Conservation (phyloP, 2,888 invertebrate species). For the Scaptomyza reducta region DNA sequence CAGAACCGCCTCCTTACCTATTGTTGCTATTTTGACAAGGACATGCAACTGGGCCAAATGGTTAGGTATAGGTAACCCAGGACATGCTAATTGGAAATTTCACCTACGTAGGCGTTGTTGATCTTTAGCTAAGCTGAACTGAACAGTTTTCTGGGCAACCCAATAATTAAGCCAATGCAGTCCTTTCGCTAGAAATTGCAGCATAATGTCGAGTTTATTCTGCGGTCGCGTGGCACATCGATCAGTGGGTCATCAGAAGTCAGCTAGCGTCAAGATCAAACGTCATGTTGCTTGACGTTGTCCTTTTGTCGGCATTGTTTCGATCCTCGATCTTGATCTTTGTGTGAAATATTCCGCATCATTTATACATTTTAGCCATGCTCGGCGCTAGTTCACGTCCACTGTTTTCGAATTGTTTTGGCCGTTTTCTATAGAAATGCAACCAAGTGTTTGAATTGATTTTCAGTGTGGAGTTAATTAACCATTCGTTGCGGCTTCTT, state of each 20-base stretch:
- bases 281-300: constrained; percentile 51
- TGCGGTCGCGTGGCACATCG: constrained; percentile 84
- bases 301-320: constrained; percentile 60
- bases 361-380: constrained; percentile 84
- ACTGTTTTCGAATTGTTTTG: constrained; percentile 66
- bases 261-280: constrained; percentile 63
- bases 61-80: constrained; percentile 46
- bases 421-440: constrained; percentile 67
- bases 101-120: constrained; percentile 66
- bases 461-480: constrained; percentile 68
- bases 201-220: constrained; percentile 50
- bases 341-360: constrained; percentile 78
- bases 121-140: constrained; percentile 74
- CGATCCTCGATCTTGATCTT: constrained; percentile 51
- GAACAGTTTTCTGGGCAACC: neutral
- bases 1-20: constrained; percentile 62
- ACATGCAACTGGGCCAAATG: constrained; percentile 40
- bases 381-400: constrained; percentile 70
- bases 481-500: constrained; percentile 75
- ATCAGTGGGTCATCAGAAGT: constrained; percentile 58
- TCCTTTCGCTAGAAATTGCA: constrained; percentile 69
- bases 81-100: constrained; percentile 69
- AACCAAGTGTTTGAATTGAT: constrained; percentile 70
- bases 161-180: constrained; percentile 63
- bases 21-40: constrained; percentile 83